Evolutionary conservation across 2,113 vertebrate genomes (phyloP), one percentile per base, ranked within the genome.

Genomic region (Notiomystis cincta): DNA sequence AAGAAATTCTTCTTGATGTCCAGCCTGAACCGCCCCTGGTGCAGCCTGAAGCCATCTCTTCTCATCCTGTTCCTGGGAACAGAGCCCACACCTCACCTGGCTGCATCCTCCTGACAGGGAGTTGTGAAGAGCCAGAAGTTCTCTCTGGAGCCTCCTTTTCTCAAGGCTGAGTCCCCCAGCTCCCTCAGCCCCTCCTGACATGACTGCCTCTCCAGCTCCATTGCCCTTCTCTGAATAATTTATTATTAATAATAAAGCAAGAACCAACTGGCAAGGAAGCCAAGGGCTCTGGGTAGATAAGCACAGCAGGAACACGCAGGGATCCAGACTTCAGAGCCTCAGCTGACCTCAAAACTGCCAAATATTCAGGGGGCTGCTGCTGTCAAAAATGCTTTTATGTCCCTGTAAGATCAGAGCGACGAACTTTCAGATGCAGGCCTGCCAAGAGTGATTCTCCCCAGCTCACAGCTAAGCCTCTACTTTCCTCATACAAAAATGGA

Each of bases 11-110:
- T 61, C 20, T 30, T 47, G 7, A 7, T 69, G n/a, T 42, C 40
- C 79, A 69, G 6, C 14, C 24, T 61, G 53, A 31, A 7, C 40
- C 30, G 47, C 7, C 24, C 6, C 62, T 24, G 31, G 15, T 3
- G 1, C 47, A 56, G 6, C 30, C 2, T 28, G 18, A 22, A 12
- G 35, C 21, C 0, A 0, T 66, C 42, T 9, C 25, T 35, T 48
- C 70, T 31, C 1, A 0, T 35, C 47, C 21, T 27, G 19, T 11
- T 57, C 23, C 51, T n/a, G 33, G 23, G 13, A 45, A 45, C 45
- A 60, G 16, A 67, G 30, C 61, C 47, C 1, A 0, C n/a, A 6
- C 11, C 47, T 5, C 27, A 11, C 9, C 24, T 1, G 16, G 28
- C 24, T 82, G 45, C 1, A 0, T 13, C 3, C 10, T 69, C n/a